These are phyloP conservation scores for Agrilus biguttatus DNA, from an alignment of 2,888 invertebrate genomes.

Conservation along the genomic window DNA sequence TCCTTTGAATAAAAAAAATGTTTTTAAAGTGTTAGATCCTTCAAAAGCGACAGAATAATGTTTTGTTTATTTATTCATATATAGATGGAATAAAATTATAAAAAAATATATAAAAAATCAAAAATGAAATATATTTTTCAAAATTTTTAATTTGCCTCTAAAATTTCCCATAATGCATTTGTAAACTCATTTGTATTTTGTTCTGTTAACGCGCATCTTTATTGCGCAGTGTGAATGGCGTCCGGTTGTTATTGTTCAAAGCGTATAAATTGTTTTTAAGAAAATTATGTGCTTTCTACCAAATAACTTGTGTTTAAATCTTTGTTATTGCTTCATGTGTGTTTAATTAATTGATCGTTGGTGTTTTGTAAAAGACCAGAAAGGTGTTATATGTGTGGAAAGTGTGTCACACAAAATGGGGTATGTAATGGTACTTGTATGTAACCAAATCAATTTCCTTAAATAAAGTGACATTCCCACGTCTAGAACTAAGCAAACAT, in stretches of 20 bases:
- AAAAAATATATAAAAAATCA: no score
- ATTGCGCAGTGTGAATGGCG: constrained; percentile 94
- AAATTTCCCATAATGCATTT: no score
- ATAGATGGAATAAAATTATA: no score
- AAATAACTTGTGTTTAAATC: constrained; percentile 30
- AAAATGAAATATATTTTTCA: no score
- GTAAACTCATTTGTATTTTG: not conserved
- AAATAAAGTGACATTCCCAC: no score
- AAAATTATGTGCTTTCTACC: constrained; percentile 51
- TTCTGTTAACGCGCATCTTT: constrained; percentile 46
- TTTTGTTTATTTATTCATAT: no score
- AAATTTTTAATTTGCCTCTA: no score
- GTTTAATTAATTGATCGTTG: constrained; percentile 36
- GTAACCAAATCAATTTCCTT: constrained; percentile 32
- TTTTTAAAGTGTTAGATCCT: no score
- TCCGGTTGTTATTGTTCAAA: constrained; percentile 97
- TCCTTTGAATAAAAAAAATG: no score
- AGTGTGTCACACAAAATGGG: constrained; percentile 63
- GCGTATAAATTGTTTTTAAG: constrained; percentile 62
- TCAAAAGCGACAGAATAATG: no score
- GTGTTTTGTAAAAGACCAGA: constrained; percentile 30
- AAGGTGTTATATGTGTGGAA: constrained; percentile 34
- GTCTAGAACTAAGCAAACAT: no score
- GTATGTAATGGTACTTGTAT: constrained; percentile 39
- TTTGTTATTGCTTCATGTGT: constrained; percentile 35